Evolutionary conservation across 2,113 vertebrate species (phyloP).

Genomic region (Nannobrachium achirus): DNA sequence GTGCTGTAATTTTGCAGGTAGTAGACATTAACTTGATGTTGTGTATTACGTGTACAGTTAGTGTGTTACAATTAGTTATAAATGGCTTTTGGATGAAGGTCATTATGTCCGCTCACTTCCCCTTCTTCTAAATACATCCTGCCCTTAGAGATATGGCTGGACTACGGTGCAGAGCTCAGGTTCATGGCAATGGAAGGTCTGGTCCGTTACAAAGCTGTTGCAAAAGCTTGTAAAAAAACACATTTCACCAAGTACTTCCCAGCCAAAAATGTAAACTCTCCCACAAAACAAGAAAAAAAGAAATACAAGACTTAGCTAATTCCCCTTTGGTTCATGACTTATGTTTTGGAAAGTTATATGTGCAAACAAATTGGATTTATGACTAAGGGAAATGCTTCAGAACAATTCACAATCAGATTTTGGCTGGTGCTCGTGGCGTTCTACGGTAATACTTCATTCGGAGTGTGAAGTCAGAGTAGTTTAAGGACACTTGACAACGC

Average conservation of each 20-base stretch:
- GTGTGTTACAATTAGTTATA: too few relatives aligned
- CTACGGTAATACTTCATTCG: conserved; percentile 16
- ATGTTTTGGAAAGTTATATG: conserved; percentile 50
- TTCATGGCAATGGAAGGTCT: conserved; percentile 26
- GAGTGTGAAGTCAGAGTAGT: conserved; percentile 3
- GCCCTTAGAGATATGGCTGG: not conserved
- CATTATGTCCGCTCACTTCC: not conserved
- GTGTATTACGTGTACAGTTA: too few relatives aligned
- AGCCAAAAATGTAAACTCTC: conserved; percentile 49
- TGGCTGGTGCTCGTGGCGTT: conserved; percentile 25
- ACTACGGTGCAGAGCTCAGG: conserved; percentile 34
- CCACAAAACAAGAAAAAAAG: not conserved
- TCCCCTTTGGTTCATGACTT: conserved; percentile 44
- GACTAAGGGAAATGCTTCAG: conserved; percentile 50
- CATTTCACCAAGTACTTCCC: conserved; percentile 28
- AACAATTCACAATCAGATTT: conserved; percentile 57
- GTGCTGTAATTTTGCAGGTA: too few relatives aligned
- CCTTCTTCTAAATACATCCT: conserved; percentile 1
- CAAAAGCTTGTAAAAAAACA: conserved; percentile 53
- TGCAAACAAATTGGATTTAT: conserved; percentile 57
- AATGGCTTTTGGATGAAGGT: too few relatives aligned
- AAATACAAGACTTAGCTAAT: conserved; percentile 23
- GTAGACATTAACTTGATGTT: too few relatives aligned
- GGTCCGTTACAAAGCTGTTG: conserved; percentile 36
- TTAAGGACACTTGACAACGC: conserved; percentile 9